These are phyloP conservation scores for Dendroctonus ponderosae DNA, from an alignment of 1,140 invertebrate species.

Conservation along the genomic window DNA sequence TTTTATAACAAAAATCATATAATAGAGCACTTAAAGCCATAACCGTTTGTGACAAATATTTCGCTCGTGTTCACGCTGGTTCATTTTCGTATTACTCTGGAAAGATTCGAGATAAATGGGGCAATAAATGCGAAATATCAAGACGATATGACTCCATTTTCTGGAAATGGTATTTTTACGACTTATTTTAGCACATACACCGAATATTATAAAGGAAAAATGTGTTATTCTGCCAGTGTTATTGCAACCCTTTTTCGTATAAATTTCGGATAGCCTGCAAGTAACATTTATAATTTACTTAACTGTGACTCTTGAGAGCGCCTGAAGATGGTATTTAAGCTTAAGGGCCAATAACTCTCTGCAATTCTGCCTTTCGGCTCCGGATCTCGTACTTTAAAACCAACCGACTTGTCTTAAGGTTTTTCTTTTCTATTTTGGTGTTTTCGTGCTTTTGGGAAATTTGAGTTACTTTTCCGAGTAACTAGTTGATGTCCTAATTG, in stretches of 20 bases:
- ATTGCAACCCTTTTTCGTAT: constrained; percentile 17
- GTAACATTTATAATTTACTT: no score
- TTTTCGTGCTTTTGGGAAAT: no score
- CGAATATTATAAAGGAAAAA: constrained; percentile 37
- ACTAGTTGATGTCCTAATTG: no score
- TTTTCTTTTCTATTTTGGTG: no score
- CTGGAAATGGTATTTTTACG: constrained; percentile 41
- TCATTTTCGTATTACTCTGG: constrained; percentile 32
- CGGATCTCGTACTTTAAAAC: no score
- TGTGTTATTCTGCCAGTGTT: constrained; percentile 24
- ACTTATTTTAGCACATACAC: constrained; percentile 35
- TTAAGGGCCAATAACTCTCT: no score
- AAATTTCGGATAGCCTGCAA: constrained; percentile 3
- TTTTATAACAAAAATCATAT: constrained; percentile 28
- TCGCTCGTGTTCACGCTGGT: constrained; percentile 33
- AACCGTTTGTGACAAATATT: constrained; percentile 34
- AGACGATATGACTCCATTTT: constrained; percentile 41
- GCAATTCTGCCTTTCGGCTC: no score
- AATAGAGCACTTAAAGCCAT: constrained; percentile 30
- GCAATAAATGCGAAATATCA: constrained; percentile 41
- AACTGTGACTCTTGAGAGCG: no score
- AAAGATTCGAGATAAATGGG: constrained; percentile 38
- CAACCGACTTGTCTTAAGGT: no score
- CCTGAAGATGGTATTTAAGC: no score
- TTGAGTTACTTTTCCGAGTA: no score